Conservation (phyloP, 2,113 vertebrate genomes). For the Dolichotis patagonum region DNA sequence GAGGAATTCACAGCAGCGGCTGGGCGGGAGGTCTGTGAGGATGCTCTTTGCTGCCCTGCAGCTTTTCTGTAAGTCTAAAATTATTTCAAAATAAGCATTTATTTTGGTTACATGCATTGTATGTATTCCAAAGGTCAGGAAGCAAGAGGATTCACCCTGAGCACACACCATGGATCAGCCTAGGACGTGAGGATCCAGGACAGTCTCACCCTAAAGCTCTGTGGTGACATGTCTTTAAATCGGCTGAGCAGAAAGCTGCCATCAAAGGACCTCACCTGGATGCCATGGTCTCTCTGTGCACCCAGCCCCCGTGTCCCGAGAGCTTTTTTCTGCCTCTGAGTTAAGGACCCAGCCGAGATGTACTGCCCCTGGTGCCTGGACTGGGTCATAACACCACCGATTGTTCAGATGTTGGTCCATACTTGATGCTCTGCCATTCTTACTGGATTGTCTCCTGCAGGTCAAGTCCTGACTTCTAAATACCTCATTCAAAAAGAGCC, state of each 20-base stretch:
- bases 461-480: background rate
- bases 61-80: background rate
- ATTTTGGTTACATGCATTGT: background rate
- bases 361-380: fast-evolving
- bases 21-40: background rate
- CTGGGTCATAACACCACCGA: fast-evolving
- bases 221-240: background rate
- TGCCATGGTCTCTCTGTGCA: background rate
- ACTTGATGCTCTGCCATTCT: fast-evolving
- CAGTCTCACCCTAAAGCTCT: fast-evolving
- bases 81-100: background rate
- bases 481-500: background rate
- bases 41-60: background rate
- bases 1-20: fast-evolving
- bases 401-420: fast-evolving
- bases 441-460: no score
- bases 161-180: no score
- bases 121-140: background rate
- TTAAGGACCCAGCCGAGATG: background rate
- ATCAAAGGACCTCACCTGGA: no score
- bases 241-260: fast-evolving
- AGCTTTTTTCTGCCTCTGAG: fast-evolving
- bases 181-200: fast-evolving
- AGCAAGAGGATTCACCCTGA: background rate
- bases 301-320: fast-evolving